Percentiles rank a stretch among this genome's conserved stretches.
Evolutionary conservation across 2,888 invertebrate genomes (phyloP).

Genomic region (Xestoiulus laeticollis): DNA sequence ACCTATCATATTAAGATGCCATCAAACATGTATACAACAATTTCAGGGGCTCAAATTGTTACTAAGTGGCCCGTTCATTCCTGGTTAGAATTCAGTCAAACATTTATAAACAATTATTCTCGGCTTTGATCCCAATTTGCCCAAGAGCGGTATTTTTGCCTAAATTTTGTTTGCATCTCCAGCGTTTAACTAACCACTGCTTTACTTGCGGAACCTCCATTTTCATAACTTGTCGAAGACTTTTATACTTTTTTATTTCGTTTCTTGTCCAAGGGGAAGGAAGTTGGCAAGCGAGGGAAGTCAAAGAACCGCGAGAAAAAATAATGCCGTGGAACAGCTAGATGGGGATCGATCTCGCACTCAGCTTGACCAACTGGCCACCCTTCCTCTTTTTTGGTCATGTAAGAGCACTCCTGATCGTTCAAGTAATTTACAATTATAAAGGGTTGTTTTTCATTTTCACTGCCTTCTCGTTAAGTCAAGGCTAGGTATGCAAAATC

Average conservation of each 20-base stretch:
- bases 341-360: neutral
- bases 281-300: constrained; percentile 37
- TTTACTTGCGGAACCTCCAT: neutral
- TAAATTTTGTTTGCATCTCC: neutral
- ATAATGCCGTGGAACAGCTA: constrained; percentile 8
- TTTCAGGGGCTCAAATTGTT: no score
- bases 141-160: neutral
- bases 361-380: constrained; percentile 20
- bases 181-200: neutral
- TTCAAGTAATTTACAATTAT: neutral
- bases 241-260: constrained; percentile 21
- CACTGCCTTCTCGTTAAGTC: neutral
- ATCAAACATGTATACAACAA: no score
- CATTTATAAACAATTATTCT: neutral
- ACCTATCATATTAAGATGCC: no score
- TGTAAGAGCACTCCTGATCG: neutral
- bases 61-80: no score
- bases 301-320: constrained; percentile 27
- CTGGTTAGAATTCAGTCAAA: no score
- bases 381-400: neutral
- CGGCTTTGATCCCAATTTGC: neutral
- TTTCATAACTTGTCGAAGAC: neutral
- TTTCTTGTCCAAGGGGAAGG: constrained; percentile 11
- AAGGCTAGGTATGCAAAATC: neutral
- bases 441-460: neutral